Evolutionary conservation across 2,888 invertebrate species (phyloP), one percentile per base, ranked within the genome.

Genomic region (Drosophila mercatorum): DNA sequence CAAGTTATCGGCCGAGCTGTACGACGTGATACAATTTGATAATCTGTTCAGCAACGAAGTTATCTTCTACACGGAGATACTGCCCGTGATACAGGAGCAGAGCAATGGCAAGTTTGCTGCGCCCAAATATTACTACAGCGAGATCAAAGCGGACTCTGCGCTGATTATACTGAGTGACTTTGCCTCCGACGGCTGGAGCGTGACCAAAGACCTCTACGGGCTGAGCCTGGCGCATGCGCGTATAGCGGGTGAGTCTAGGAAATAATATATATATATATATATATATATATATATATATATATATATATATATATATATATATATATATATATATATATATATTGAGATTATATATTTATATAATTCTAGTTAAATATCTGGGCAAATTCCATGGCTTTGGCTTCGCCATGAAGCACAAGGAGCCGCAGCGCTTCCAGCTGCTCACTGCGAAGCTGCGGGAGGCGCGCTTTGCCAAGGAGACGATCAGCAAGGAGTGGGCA

Each of bases 331-430:
- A 12, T 40, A 26, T 0, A 17, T 26, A 47, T 11, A 26, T n/a
- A 6, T 28, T 28, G 3, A 46, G 22, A 14, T 1, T 26, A 28
- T n/a, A 6, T 28, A 22, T 17, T 17, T 7, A 14, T 10, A 12
- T 2, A 3, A 55, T 65, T 75, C 7, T 26, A 81, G 91, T 88
- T 0, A 82, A 88, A 47, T 84, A 89, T 51, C 66, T 93, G 66
- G 93, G 91, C 1, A 58, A 53, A 14, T 93, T 93, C 44, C 93
- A 93, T 83, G 93, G 92, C 17, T 68, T 87, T n/a, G 81, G 89
- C 12, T 93, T 90, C 58, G 93, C 91, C 3, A 52, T 92, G 34
- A 91, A 91, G 40, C 65, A 87, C n/a, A 75, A 55, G 3, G 72
- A 91, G 17, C 81, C 67, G 0, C 34, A 74, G 1, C 61, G 78